Evolutionary conservation across 2,888 invertebrate genomes (phyloP).

Genomic region (Mactromeris polynyma): DNA sequence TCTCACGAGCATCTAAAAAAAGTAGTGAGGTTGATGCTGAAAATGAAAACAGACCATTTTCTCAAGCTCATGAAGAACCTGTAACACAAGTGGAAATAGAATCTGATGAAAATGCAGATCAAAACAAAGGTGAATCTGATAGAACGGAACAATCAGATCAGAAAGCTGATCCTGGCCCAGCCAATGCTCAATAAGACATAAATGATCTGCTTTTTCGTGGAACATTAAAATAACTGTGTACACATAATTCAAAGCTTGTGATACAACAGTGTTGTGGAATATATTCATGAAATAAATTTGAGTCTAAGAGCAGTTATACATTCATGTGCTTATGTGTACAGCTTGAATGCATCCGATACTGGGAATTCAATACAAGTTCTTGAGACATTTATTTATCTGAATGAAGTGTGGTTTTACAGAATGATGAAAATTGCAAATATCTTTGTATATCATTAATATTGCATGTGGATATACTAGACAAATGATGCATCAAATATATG

Average conservation of each 20-base stretch:
- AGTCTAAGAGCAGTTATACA: background rate
- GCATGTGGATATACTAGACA: background rate
- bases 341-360: background rate
- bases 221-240: no score
- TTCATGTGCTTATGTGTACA: background rate
- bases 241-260: no score
- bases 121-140: background rate
- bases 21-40: slow-evolving; percentile 55
- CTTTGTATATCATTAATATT: no score
- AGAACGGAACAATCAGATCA: background rate
- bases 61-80: slow-evolving; percentile 73
- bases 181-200: background rate
- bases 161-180: background rate
- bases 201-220: no score
- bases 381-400: background rate
- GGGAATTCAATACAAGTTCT: background rate
- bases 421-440: no score
- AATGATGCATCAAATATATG: background rate
- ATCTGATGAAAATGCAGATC: slow-evolving; percentile 50
- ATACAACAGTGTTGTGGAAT: no score
- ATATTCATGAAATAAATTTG: no score
- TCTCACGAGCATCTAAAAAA: slow-evolving; percentile 57
- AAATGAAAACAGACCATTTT: slow-evolving; percentile 61
- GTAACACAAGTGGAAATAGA: slow-evolving; percentile 76
- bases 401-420: no score